These are phyloP conservation scores for Lasioglossum calceatum DNA, from an alignment of 2,888 invertebrate genomes.

Conservation along the genomic window DNA sequence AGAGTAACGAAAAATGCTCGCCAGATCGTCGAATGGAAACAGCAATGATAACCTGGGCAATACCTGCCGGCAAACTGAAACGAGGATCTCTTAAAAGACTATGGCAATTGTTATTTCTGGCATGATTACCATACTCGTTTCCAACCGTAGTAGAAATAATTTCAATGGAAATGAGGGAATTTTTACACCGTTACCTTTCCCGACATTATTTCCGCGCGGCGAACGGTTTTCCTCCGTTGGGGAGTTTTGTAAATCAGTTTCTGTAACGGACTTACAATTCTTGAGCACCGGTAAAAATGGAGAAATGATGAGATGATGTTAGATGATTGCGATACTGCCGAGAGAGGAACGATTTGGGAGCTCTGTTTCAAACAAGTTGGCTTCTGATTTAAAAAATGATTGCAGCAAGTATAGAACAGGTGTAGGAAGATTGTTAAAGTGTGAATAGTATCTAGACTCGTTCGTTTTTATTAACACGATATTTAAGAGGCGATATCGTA, in stretches of 20 bases:
- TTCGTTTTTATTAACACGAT: too few species aligned
- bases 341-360: background rate
- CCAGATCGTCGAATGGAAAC: background rate
- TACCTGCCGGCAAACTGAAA: constrained; percentile 5
- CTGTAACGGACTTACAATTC: background rate
- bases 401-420: too few species aligned
- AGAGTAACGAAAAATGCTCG: background rate
- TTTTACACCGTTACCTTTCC: constrained; percentile 23
- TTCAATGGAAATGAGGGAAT: constrained; percentile 26
- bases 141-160: constrained; percentile 14
- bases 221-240: background rate
- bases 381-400: too few species aligned
- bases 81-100: constrained; percentile 28
- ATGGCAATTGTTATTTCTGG: constrained; percentile 13
- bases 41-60: constrained; percentile 4
- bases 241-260: constrained; percentile 16
- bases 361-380: background rate
- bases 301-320: background rate
- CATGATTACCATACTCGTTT: constrained; percentile 25
- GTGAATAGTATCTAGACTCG: too few species aligned
- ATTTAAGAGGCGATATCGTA: too few species aligned
- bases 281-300: background rate
- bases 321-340: background rate
- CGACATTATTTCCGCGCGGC: background rate
- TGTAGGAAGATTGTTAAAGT: too few species aligned